Conservation (phyloP, 2,797 vertebrate species). For the Odontamblyopus lacepedii region DNA sequence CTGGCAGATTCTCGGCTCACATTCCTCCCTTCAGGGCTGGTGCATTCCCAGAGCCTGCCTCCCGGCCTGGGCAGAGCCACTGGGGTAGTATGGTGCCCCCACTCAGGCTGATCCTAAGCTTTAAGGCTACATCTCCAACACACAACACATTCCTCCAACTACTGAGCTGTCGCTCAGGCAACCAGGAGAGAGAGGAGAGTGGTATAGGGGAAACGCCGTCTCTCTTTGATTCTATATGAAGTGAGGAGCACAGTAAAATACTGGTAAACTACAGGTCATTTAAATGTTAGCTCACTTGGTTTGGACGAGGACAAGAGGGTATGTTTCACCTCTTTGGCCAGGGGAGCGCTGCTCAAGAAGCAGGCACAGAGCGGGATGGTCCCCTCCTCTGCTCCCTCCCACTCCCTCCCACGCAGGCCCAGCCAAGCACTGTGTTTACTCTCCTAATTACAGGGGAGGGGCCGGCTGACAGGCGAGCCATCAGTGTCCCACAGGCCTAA, state of each 20-base stretch:
- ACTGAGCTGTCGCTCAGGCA: constrained; percentile 72
- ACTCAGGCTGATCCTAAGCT: constrained; percentile 58
- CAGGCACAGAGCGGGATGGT: constrained; percentile 71
- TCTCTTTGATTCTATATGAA: background rate
- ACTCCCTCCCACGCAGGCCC: constrained; percentile 56
- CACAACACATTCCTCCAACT: constrained; percentile 69
- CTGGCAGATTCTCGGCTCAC: constrained; percentile 75
- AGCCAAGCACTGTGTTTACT: constrained; percentile 88
- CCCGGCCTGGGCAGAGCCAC: constrained; percentile 63
- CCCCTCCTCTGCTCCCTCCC: constrained; percentile 66
- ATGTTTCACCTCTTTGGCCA: constrained; percentile 32
- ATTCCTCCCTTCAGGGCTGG: constrained; percentile 76
- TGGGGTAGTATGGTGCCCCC: constrained; percentile 54
- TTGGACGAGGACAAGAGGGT: constrained; percentile 28
- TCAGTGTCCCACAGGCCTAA: constrained; percentile 72
- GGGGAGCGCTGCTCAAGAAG: constrained; percentile 76
- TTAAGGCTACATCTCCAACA: constrained; percentile 62
- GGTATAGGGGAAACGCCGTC: background rate
- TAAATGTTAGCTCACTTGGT: constrained; percentile 14
- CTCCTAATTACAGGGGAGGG: constrained; percentile 99
- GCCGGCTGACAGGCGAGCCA: constrained; percentile 82
- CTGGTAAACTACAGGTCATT: constrained; percentile 24
- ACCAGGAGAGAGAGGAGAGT: constrained; percentile 69
- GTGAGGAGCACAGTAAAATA: background rate
- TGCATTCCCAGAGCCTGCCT: constrained; percentile 78